A percentile compares a stretch with the other conserved stretches of the same genome.
Conservation (phyloP, 2,113 vertebrate genomes). For the Podiceps cristatus region DNA sequence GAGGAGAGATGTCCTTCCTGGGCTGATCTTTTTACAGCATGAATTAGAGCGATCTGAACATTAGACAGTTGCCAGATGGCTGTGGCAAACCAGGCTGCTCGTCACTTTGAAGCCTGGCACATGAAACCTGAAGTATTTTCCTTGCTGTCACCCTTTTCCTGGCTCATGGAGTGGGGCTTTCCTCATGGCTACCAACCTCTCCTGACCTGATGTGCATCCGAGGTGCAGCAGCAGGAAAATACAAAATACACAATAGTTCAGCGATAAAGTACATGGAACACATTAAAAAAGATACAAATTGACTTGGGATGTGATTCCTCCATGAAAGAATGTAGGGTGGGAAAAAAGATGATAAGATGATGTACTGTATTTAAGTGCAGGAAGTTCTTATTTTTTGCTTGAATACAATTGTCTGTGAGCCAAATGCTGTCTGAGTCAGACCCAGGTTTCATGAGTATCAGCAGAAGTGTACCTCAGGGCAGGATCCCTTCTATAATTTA, state of each 20-base stretch:
- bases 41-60: not conserved
- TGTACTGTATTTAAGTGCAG: not conserved
- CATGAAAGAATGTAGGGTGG: not conserved
- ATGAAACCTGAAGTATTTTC: not conserved
- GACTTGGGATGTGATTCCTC: not conserved
- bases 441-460: not conserved
- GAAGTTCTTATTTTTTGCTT: constrained; percentile 15
- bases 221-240: not conserved
- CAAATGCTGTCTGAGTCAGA: constrained; percentile 21
- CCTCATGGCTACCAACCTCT: not conserved
- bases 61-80: not conserved
- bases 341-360: not conserved
- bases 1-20: not conserved
- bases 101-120: not conserved
- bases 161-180: not conserved
- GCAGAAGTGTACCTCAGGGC: constrained; percentile 4
- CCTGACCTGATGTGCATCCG: not conserved
- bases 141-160: not conserved
- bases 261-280: not conserved
- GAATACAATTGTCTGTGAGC: not conserved
- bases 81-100: not conserved
- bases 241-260: not conserved
- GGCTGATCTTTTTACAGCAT: not conserved
- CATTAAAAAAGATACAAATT: not conserved
- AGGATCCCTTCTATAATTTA: constrained; percentile 12